These are phyloP conservation scores for Corapipo altera DNA, from an alignment of 2,113 vertebrate genomes.

Conservation along the genomic window DNA sequence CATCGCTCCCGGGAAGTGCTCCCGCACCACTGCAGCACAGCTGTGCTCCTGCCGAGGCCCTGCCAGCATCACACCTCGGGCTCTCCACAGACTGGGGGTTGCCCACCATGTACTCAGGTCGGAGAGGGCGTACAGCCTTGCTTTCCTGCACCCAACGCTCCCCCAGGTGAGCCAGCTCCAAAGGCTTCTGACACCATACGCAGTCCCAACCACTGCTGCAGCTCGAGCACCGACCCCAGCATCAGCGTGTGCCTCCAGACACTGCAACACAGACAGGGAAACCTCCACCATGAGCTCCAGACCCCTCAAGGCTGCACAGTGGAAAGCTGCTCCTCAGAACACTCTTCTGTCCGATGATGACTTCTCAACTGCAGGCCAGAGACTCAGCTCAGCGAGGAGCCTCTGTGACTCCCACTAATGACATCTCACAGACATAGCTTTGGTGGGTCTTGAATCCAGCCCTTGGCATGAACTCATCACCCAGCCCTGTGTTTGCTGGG, in stretches of 20 bases:
- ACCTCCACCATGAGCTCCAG: not conserved
- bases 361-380: not conserved
- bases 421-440: not conserved
- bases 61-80: not conserved
- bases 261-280: fast-evolving
- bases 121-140: fast-evolving
- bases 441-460: not conserved
- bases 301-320: not conserved
- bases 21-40: not conserved
- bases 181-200: fast-evolving
- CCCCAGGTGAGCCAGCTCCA: fast-evolving
- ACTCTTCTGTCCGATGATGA: fast-evolving
- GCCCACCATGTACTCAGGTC: fast-evolving
- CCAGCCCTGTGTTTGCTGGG: too few relatives aligned
- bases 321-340: not conserved
- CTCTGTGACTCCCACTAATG: fast-evolving
- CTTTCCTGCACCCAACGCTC: fast-evolving
- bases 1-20: not conserved
- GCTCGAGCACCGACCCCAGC: not conserved
- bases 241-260: fast-evolving
- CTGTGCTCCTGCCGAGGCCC: not conserved
- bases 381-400: fast-evolving
- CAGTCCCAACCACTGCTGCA: fast-evolving
- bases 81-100: not conserved
- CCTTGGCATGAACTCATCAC: fast-evolving